phyloP scores from a whole-genome alignment of 2,888 invertebrate species.

The Tanypteryx hageni region DNA sequence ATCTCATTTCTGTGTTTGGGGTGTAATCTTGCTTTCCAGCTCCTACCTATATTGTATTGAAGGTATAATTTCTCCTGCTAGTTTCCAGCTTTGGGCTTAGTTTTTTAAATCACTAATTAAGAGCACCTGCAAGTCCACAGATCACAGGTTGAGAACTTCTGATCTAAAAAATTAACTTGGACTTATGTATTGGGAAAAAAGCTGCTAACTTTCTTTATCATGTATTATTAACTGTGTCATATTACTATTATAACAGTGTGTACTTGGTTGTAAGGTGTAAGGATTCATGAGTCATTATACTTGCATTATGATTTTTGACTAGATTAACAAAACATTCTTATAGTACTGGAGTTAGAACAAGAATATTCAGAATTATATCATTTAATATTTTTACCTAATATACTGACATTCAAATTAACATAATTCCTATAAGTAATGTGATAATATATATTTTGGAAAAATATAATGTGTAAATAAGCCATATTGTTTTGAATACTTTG shows the following conservation, averaged over 20 bases:
- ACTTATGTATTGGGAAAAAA: too few relatives aligned
- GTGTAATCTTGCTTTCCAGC: too few relatives aligned
- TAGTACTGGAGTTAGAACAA: not conserved
- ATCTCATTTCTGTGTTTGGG: too few relatives aligned
- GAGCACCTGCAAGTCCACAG: too few relatives aligned
- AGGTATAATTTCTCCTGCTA: too few relatives aligned
- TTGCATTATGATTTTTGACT: not conserved
- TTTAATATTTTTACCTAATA: not conserved
- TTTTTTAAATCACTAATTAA: too few relatives aligned
- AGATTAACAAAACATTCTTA: not conserved
- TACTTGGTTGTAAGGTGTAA: not conserved
- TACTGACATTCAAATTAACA: not conserved
- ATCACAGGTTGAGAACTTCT: too few relatives aligned
- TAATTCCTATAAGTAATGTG: not conserved
- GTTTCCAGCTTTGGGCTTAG: too few relatives aligned
- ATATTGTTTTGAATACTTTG: not conserved
- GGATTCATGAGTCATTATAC: not conserved
- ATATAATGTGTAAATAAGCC: slow-evolving; percentile 28
- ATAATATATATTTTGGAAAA: slow-evolving; percentile 50
- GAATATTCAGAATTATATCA: not conserved
- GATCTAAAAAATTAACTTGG: too few relatives aligned
- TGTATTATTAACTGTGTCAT: too few relatives aligned
- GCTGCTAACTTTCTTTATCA: too few relatives aligned
- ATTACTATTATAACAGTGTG: not conserved
- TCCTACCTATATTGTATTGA: too few relatives aligned